These are phyloP conservation scores for Dexiosoma caninum DNA, from an alignment of 2,888 invertebrate species.

Conservation along the genomic window DNA sequence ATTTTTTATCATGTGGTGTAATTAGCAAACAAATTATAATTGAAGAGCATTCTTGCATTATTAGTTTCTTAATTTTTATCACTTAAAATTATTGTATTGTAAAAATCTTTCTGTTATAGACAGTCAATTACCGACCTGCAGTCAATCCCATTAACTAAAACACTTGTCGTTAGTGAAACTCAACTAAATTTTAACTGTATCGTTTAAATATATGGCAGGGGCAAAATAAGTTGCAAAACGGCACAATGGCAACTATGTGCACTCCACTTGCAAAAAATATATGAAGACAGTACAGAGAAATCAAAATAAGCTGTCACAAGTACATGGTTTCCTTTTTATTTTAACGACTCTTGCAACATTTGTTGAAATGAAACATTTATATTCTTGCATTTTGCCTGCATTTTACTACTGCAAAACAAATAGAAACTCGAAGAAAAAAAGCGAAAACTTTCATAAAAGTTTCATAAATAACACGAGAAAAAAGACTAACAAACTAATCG, in stretches of 20 bases:
- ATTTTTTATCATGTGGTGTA: too few species aligned
- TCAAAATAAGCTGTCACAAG: constrained; percentile 1
- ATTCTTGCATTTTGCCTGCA: neutral
- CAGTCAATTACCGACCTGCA: too few species aligned
- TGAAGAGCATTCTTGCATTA: too few species aligned
- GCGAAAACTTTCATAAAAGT: neutral
- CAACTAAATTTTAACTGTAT: neutral
- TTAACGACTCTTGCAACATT: constrained; percentile 36
- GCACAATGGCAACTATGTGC: neutral
- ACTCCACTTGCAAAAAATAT: neutral
- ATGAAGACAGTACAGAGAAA: too few species aligned
- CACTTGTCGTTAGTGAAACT: neutral
- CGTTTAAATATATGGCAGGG: neutral
- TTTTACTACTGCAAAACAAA: neutral
- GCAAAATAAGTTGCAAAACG: neutral
- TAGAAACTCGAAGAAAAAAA: neutral
- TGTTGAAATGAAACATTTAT: constrained; percentile 29
- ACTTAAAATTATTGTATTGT: too few species aligned
- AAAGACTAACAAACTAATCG: neutral
- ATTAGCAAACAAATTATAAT: too few species aligned
- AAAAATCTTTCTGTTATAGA: too few species aligned
- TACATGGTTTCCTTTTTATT: constrained; percentile 2
- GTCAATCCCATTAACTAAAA: neutral
- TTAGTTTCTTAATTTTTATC: too few species aligned
- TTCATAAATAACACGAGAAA: neutral